Base-by-base conservation (phyloP, 2,888 invertebrate species). In the Drosophila aldrichi region DNA sequence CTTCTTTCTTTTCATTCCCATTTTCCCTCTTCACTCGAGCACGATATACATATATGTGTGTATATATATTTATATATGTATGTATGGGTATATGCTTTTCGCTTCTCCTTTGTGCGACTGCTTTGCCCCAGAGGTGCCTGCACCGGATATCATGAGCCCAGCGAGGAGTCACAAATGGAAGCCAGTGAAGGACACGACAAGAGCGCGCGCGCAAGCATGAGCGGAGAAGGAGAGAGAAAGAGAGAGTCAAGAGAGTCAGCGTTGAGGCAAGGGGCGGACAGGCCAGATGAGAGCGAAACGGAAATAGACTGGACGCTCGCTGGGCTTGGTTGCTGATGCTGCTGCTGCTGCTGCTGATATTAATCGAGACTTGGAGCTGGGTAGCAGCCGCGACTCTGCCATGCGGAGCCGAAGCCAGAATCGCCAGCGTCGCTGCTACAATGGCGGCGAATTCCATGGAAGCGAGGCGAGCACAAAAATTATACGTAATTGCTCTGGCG, bases 401-500 rank as follows among this genome's bases (percentile, higher is more conserved):
- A 55, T 36, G 63, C 59, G 55, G 49, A 22, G 72, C 59, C 49
- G 32, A 32, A 34, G 63, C 56, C 36, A 61, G 61, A 59, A 32
- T 49, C 68, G 38, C 44, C 48, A 56, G 43, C 56, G 56, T 43
- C 38, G 32, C 32, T 56, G 20, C 34, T 16, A 43, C 56, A 67
- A 65, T 68, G 65, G 55, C 43, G 46, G 63, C 58, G 41, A 79
- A 72, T 79, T 79, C 79, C 77, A 76, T 76, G 80, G 70, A 79
- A 79, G 61, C 72, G 75, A 66, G 57, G 57, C 62, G 61, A 77
- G 63, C 74, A 69, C 68, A 64, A 69, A 87, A 83, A 84, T 81
- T 76, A 76, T 79, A 84, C 79, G 85, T 87, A 83, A 81, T 87
- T 81, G 84, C 81, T 75, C 72, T 82, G 85, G 59, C 76, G 82